A percentile compares a stretch with the other conserved stretches of the same genome.
These are phyloP conservation scores for Cygnus olor DNA, from an alignment of 2,797 vertebrate species.

Conservation along the genomic window DNA sequence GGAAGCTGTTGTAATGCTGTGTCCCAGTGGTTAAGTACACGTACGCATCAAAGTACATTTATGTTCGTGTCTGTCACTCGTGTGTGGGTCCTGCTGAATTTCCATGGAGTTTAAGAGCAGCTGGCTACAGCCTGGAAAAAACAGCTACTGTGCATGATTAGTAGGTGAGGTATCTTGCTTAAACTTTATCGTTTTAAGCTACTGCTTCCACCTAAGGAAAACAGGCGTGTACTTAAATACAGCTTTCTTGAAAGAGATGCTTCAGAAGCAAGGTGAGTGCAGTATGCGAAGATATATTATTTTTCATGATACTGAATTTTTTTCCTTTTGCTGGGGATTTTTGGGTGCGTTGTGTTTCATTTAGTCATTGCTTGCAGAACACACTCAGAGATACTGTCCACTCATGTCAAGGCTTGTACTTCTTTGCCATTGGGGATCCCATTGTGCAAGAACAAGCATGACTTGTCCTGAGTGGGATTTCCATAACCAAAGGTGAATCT, in stretches of 20 bases:
- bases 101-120: neutral
- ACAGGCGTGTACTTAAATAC: neutral
- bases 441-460: neutral
- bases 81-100: neutral
- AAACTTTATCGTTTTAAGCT: neutral
- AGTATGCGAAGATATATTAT: neutral
- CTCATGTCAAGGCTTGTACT: neutral
- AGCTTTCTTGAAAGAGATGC: neutral
- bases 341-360: neutral
- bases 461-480: neutral
- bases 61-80: neutral
- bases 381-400: neutral
- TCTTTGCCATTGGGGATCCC: neutral
- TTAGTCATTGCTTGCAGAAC: neutral
- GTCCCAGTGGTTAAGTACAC: neutral
- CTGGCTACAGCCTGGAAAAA: neutral
- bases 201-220: neutral
- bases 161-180: constrained; percentile 1
- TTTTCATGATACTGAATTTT: neutral
- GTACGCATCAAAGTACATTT: constrained; percentile 17
- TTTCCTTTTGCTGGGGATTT: neutral
- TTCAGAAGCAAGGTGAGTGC: neutral
- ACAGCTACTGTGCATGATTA: neutral
- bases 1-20: constrained; percentile 34
- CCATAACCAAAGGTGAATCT: neutral